Percentiles rank a stretch among this genome's conserved stretches.
These are phyloP conservation scores for Pegoplata infirma DNA, from an alignment of 2,888 invertebrate genomes.

Conservation along the genomic window DNA sequence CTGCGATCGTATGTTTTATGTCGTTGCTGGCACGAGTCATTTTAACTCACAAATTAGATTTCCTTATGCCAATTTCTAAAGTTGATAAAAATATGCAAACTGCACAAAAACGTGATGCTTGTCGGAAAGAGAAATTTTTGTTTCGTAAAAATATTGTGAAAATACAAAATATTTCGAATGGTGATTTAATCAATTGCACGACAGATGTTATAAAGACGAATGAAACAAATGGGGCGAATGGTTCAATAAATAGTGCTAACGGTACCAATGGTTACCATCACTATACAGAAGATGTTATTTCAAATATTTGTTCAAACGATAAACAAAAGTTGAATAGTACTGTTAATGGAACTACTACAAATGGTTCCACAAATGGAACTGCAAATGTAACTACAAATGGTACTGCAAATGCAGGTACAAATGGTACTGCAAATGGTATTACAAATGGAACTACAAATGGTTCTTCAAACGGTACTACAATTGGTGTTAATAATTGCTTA, in stretches of 20 bases:
- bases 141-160: no score
- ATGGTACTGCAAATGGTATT: background rate
- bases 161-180: slow-evolving; percentile 98
- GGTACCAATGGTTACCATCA: no score
- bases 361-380: slow-evolving; percentile 9
- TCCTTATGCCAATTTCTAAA: no score
- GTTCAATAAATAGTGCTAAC: no score
- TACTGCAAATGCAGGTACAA: slow-evolving; percentile 7
- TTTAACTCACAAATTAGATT: no score
- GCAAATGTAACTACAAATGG: no score
- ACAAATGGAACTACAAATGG: background rate
- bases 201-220: slow-evolving; percentile 89
- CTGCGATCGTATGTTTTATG: slow-evolving; percentile 97
- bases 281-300: slow-evolving; percentile 88
- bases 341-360: slow-evolving; percentile 40
- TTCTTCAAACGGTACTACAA: background rate
- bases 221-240: no score
- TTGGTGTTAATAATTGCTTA: background rate
- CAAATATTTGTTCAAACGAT: slow-evolving; percentile 55
- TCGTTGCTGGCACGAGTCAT: no score
- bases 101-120: no score
- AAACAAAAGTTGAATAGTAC: slow-evolving; percentile 31
- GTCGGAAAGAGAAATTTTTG: no score
- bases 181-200: slow-evolving; percentile 98
- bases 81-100: no score